Evolutionary conservation across 2,888 invertebrate species (phyloP), one percentile per base, ranked within the genome.

Genomic region (Watsonalla cultraria): DNA sequence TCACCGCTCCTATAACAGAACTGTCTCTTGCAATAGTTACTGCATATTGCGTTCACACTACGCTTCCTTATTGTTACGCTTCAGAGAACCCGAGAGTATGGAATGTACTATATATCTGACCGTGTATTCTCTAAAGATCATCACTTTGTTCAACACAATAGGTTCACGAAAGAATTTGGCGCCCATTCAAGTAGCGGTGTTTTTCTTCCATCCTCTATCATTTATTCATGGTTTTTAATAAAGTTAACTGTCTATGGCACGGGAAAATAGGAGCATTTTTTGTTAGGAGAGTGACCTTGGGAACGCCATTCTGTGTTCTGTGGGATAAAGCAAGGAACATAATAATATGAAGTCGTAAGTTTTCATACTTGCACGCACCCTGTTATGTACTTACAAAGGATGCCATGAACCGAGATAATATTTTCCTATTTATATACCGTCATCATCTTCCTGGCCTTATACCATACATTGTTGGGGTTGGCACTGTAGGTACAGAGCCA

Each of bases 41-140:
- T 70, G 62, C 67, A 68, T 70, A 72, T 72, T 72, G 70, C 60
- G 45, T 51, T 56, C 54, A 37, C 61, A 58, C 57, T 62, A 53
- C 50, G 51, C 48, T 57, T 49, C 45, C 24, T 24, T 9, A 46
- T 24, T 46, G 11, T 15, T 24, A 46, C 15, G 24, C 24, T 35
- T 13, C 13, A 35, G 24, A 48, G 35, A 35, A 48, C 47, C 13
- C 6, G 7, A n/a, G n/a, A 13, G 35, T 48, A n/a, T 13, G 34
- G 35, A 48, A 48, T 48, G 5, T 34, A 47, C n/a, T 47, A 8
- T 11, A 33, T 11, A 9, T 46, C 33, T 47, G 33, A 8, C 8
- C 5, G 6, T 46, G 6, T 46, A 15, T 8, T 46, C 46, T 8
- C n/a, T 8, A 7, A 13, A 35, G 2, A 46, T 15, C 7, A 24